Evolutionary conservation across 2,113 vertebrate species (phyloP), one percentile per base, ranked within the genome.

Genomic region (Proterorhinus semilunaris): DNA sequence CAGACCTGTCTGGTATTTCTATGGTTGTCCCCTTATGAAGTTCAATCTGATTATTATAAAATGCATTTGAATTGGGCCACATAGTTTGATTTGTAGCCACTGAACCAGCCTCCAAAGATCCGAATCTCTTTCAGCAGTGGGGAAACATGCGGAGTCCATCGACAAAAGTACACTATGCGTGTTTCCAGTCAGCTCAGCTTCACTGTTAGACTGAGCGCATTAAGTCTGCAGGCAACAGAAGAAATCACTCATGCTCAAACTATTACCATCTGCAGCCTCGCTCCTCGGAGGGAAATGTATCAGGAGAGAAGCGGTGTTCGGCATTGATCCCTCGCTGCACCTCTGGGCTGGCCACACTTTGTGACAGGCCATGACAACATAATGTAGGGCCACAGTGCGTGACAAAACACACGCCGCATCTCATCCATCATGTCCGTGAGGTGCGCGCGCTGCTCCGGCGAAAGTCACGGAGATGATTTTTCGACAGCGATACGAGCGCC

Each of bases 161-260:
- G 27, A 36, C 27, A 36, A 3, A 36, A 36, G 27, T 36, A 5
- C 27, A 36, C 27, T 36, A 45, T 50, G 21, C 47, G 15, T 53
- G 42, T 63, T 72, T 81, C 69, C 50, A 61, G 42, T 70, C 62
- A 61, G 65, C 71, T 54, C 62, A 58, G 70, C 57, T 36, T 3
- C 63, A 63, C 65, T 54, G 65, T 73, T 82, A 54, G 74, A 78
- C 81, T 9, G 8, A 62, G 69, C 63, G 69, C 68, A 85, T 80
- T 87, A 83, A 81, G 69, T 78, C 79, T 74, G 77, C 69, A 75
- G 72, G 55, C 72, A 53, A 65, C 36, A 57, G 59, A 68, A 17
- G 78, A 82, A 36, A 77, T 83, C 76, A 49, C 65, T 83, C 80
- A 70, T 42, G 71, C 73, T 79, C 72, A 73, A 81, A 76, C 46